These are phyloP conservation scores for Epizoanthus ramosus DNA, from an alignment of 92 coral and sea anemone species.

Conservation along the genomic window DNA sequence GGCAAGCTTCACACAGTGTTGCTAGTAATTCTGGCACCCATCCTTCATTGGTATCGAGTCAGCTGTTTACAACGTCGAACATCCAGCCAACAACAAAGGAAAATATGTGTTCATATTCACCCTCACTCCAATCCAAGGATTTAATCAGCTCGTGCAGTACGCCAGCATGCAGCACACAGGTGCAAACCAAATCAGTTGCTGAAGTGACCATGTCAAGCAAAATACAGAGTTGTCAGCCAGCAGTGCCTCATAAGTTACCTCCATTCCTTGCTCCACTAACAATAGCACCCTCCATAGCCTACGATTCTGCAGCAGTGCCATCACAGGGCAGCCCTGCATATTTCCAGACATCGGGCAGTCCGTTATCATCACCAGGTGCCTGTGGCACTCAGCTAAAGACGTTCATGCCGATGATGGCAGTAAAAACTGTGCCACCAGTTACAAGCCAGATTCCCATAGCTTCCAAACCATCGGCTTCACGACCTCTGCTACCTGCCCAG, in stretches of 20 bases:
- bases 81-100: conserved; percentile 2
- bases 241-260: neutral
- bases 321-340: neutral
- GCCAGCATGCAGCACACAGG: neutral
- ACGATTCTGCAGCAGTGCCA: conserved; percentile 5
- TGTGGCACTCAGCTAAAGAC: conserved; percentile 19
- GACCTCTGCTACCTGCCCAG: conserved; percentile 33
- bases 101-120: neutral
- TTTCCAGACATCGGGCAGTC: conserved; percentile 46
- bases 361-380: conserved; percentile 45
- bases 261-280: conserved; percentile 23
- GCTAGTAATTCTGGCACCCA: neutral
- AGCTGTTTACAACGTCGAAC: neutral
- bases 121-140: neutral
- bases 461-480: conserved; percentile 26
- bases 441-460: conserved; percentile 14
- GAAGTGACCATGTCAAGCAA: conserved; percentile 3
- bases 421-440: conserved; percentile 2
- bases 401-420: conserved; percentile 9
- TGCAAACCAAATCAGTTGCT: conserved; percentile 1
- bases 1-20: neutral
- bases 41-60: neutral
- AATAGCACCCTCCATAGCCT: neutral
- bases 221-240: too few relatives aligned
- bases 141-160: neutral